Evolutionary conservation across 2,888 invertebrate genomes (phyloP), one percentile per base, ranked within the genome.

Genomic region (Blastobasis adustella): DNA sequence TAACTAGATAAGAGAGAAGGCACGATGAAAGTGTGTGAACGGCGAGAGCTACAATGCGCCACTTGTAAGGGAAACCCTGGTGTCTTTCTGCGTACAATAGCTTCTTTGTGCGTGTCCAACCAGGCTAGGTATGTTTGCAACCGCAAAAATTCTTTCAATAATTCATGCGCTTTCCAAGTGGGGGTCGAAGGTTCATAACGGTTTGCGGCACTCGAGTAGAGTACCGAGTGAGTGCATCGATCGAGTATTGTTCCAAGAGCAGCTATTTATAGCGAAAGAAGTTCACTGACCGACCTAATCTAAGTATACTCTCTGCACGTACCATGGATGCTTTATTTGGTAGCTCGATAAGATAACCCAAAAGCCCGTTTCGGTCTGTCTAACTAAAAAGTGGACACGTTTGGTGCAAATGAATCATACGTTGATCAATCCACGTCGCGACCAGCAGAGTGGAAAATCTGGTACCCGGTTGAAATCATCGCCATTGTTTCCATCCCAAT

Each of bases 21-120:
- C 68, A 63, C 69, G 73, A 83, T 69, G 86, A 86, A 86, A 86
- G 86, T 76, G 80, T 85, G 85, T 73, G 82, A 83, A 78, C 61
- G 69, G 64, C 60, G 58, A 64, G 59, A 61, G 66, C 63, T 60
- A 67, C 71, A 72, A 66, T 71, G 69, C 60, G 63, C 64, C 57
- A 64, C 70, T 69, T 67, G 67, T 56, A 62, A 75, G 76, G 75
- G 78, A 80, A 81, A 83, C 73, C 72, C 69, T 72, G 65, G 23
- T 23, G 23, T 23, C 23, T 23, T 23, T 23, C 23, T 23, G 67
- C 54, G 43, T 44, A 65, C 66, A 66, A 66, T 66, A 53, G 62
- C 50, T 50, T 56, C 54, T 61, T 56, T 58, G 51, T 56, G 54
- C 50, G 55, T 61, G 47, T 48, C 51, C 42, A 54, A 57, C 57